These are phyloP conservation scores for Jacana jacana DNA, from an alignment of 2,113 vertebrate genomes.

Conservation along the genomic window DNA sequence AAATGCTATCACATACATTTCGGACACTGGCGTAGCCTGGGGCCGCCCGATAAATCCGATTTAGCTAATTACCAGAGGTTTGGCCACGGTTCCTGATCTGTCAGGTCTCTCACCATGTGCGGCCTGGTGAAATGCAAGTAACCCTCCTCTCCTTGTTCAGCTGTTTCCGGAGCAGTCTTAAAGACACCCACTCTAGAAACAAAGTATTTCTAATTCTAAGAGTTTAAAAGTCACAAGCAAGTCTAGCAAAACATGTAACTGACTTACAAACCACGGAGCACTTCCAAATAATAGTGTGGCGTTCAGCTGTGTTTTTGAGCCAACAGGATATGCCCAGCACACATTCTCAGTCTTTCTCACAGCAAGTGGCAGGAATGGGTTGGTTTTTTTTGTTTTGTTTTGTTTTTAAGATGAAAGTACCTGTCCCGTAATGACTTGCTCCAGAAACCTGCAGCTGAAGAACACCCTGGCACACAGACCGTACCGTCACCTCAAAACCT, in stretches of 20 bases:
- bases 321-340: fast-evolving
- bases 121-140: fast-evolving
- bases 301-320: fast-evolving
- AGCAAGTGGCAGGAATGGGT: background rate
- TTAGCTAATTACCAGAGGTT: background rate
- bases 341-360: background rate
- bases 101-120: fast-evolving
- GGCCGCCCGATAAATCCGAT: background rate
- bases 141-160: background rate
- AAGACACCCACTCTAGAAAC: background rate
- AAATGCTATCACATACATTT: background rate
- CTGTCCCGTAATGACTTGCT: background rate
- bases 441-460: background rate
- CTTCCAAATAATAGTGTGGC: background rate
- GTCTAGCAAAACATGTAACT: background rate
- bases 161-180: background rate
- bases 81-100: background rate
- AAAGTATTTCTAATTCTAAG: background rate
- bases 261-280: background rate
- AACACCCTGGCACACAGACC: fast-evolving
- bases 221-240: background rate
- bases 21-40: background rate
- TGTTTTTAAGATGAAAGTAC: background rate
- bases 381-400: background rate
- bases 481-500: background rate